Evolutionary conservation across 2,888 invertebrate genomes (phyloP).

Genomic region (Ectemnius lituratus): DNA sequence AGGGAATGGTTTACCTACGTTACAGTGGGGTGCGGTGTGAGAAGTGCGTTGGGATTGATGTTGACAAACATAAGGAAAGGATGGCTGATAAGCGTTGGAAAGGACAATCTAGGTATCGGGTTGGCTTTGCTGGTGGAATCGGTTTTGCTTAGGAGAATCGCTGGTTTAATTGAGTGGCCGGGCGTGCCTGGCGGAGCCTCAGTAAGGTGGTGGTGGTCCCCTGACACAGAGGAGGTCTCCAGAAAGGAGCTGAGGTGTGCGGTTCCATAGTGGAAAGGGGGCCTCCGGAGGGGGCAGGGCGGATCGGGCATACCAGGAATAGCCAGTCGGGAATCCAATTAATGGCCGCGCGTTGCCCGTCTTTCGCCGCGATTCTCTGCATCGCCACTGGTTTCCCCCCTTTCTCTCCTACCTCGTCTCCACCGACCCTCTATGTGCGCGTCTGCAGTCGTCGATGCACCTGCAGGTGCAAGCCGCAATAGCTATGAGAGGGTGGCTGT

Average conservation of each 20-base stretch:
- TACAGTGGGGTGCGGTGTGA: too few species aligned
- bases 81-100: too few species aligned
- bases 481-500: too few species aligned
- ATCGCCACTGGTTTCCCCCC: conserved; percentile 1
- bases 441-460: neutral
- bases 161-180: conserved; percentile 65
- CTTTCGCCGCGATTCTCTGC: conserved; percentile 39
- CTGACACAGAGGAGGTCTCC: too few species aligned
- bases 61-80: too few species aligned
- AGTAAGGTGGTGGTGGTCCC: conserved; percentile 19
- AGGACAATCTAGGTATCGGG: too few species aligned
- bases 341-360: conserved; percentile 57
- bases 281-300: conserved; percentile 39
- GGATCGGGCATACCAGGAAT: conserved; percentile 55
- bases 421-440: neutral
- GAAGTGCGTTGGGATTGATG: too few species aligned
- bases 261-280: conserved; percentile 14
- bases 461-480: conserved; percentile 8
- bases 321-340: conserved; percentile 68
- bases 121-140: conserved; percentile 9
- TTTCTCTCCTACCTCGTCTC: neutral
- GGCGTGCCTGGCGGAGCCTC: conserved; percentile 27
- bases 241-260: too few species aligned
- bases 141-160: conserved; percentile 52
- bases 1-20: too few species aligned